These are phyloP conservation scores for Micrastur ruficollis DNA, from an alignment of 2,797 vertebrate species.

Conservation along the genomic window DNA sequence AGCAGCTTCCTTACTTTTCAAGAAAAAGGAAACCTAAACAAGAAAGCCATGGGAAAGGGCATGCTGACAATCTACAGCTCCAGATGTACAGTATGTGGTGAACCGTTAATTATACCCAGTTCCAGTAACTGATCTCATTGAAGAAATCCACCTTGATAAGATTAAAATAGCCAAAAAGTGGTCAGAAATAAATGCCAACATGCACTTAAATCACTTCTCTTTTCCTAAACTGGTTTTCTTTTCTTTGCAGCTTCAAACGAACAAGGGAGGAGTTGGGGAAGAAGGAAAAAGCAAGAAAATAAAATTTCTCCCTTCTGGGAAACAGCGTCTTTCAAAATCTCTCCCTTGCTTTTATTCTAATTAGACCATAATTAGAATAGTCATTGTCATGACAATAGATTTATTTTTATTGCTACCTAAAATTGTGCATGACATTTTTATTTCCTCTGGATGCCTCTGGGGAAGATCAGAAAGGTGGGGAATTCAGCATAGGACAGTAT, in stretches of 20 bases:
- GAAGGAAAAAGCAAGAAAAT: neutral
- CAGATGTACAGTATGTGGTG: neutral
- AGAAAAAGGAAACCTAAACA: neutral
- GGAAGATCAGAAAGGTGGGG: neutral
- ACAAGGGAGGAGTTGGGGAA: neutral
- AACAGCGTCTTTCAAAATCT: neutral
- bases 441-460: neutral
- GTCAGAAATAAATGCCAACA: neutral
- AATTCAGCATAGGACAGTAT: neutral
- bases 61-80: neutral
- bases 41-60: neutral
- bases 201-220: neutral
- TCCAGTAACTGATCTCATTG: neutral
- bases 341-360: neutral
- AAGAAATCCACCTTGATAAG: neutral
- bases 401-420: neutral
- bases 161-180: neutral
- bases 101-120: neutral
- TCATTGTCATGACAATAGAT: neutral
- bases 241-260: neutral
- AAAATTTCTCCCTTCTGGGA: neutral
- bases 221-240: neutral
- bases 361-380: neutral
- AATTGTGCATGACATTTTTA: neutral
- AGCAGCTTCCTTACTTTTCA: neutral